Conservation (phyloP, 2,113 vertebrate genomes). For the Tretioscincus oriximinensis region DNA sequence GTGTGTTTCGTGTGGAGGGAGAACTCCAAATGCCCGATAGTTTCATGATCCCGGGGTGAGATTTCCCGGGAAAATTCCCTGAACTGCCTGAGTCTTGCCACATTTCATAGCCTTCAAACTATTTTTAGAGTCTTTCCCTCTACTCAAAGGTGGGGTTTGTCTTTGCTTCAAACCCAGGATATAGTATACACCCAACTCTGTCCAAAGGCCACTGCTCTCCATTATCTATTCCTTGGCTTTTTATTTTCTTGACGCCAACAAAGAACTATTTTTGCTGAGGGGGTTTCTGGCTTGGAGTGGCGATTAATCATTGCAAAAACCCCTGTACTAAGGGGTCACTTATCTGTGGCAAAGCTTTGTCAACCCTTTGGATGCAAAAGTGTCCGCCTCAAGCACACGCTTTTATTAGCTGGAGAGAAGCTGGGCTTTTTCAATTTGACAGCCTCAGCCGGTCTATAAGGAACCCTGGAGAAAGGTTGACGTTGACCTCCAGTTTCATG, state of each 20-base stretch:
- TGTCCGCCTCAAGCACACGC: background rate
- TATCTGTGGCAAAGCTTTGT: background rate
- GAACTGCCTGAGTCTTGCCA: too few relatives aligned
- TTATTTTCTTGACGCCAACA: background rate
- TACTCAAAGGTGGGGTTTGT: background rate
- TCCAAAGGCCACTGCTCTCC: background rate
- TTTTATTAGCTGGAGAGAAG: conserved; percentile 2
- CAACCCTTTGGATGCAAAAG: background rate
- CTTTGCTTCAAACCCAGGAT: background rate
- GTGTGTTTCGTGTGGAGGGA: too few relatives aligned
- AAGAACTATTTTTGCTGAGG: background rate
- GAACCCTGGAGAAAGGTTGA: too few relatives aligned
- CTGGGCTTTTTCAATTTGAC: background rate
- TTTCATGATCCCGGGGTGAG: too few relatives aligned
- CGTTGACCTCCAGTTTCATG: background rate
- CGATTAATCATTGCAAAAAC: background rate
- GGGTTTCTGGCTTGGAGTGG: background rate
- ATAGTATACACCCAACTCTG: background rate
- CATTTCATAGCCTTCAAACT: background rate
- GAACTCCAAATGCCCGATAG: too few relatives aligned
- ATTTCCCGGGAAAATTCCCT: too few relatives aligned
- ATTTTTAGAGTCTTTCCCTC: background rate
- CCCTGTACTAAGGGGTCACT: background rate
- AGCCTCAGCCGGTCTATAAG: background rate
- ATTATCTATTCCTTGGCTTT: too few relatives aligned